Percentiles rank a stretch among this genome's conserved stretches.
Conservation (phyloP, 2,797 vertebrate genomes). For the Picus viridis region DNA sequence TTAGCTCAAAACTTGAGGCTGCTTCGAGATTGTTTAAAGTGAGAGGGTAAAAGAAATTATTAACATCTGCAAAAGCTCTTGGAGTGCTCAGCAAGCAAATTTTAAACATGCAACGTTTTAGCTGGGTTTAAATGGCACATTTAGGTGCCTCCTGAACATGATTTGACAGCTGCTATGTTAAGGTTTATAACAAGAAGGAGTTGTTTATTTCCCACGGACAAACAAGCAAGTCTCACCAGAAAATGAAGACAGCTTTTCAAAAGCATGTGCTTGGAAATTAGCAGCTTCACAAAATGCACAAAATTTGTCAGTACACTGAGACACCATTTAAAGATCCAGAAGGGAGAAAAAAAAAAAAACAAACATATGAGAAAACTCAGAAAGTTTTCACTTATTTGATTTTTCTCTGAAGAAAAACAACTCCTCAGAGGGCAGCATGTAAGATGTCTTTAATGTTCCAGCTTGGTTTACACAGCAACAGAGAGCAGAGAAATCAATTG, state of each 20-base stretch:
- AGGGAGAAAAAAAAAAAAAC: background rate
- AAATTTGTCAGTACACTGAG: background rate
- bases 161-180: background rate
- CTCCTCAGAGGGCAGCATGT: conserved; percentile 10
- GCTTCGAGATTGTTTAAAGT: background rate
- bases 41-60: background rate
- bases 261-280: background rate
- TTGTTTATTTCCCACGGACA: background rate
- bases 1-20: background rate
- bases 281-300: background rate
- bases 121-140: background rate
- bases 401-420: conserved; percentile 17
- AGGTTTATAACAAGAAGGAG: background rate
- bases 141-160: background rate
- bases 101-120: background rate
- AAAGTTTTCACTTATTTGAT: background rate
- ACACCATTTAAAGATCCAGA: background rate
- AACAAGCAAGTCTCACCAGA: background rate
- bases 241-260: background rate
- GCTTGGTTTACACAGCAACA: conserved; percentile 34
- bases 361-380: background rate
- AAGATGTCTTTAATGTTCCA: conserved; percentile 14
- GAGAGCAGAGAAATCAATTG: conserved; percentile 35
- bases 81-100: background rate
- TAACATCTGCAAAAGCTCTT: background rate